phyloP scores from a whole-genome alignment of 2,888 invertebrate species.

The Nudaria mundana region DNA sequence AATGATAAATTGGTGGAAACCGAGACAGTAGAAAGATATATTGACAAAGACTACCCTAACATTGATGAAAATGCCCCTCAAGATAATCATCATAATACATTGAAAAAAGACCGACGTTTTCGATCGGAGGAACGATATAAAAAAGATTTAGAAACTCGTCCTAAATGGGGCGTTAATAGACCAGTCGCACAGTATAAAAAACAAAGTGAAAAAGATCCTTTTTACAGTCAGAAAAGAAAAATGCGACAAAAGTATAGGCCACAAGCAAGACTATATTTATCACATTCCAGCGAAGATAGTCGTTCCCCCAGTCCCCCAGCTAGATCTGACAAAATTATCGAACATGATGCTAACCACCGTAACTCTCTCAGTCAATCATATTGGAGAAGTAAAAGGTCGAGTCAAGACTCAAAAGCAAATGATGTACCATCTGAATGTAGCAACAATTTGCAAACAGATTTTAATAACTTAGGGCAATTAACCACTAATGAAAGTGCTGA shows the following conservation, averaged over 20 bases:
- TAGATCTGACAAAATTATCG: conserved; percentile 60
- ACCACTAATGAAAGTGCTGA: conserved; percentile 56
- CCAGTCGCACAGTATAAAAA: conserved; percentile 92
- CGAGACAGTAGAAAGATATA: conserved; percentile 57
- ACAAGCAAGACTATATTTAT: conserved; percentile 76
- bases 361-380: conserved; percentile 76
- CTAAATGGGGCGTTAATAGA: conserved; percentile 88
- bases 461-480: conserved; percentile 74
- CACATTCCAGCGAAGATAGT: conserved; percentile 84
- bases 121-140: conserved; percentile 78
- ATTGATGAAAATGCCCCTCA: conserved; percentile 76
- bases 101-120: conserved; percentile 77
- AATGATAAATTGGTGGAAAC: conserved; percentile 59
- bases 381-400: conserved; percentile 71
- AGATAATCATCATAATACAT: conserved; percentile 67
- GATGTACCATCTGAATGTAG: conserved; percentile 40
- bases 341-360: conserved; percentile 60
- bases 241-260: conserved; percentile 84
- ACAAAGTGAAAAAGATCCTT: conserved; percentile 94
- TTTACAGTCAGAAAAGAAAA: conserved; percentile 87
- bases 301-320: conserved; percentile 79
- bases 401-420: conserved; percentile 67
- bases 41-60: conserved; percentile 78
- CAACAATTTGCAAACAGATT: conserved; percentile 73
- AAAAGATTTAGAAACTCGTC: conserved; percentile 83